phyloP scores from a whole-genome alignment of 2,113 vertebrate genomes.

The Lophura nycthemera region DNA sequence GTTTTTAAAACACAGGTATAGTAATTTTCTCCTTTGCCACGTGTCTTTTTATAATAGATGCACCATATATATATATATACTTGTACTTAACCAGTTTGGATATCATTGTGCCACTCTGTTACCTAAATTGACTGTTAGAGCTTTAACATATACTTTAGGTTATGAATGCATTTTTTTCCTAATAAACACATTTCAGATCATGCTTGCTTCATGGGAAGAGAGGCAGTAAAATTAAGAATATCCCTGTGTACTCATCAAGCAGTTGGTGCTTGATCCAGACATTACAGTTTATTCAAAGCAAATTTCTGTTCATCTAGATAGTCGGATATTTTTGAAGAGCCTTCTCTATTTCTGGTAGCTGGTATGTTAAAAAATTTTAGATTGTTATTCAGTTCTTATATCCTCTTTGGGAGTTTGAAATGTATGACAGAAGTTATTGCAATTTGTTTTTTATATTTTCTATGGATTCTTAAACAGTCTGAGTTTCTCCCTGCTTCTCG shows the following conservation, averaged over 20 bases:
- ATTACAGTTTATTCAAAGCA: background rate
- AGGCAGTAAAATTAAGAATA: background rate
- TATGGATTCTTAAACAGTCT: background rate
- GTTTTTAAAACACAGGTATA: background rate
- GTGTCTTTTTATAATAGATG: background rate
- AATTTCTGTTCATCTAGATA: background rate
- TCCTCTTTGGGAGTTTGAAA: background rate
- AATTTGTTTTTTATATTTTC: slow-evolving; percentile 22
- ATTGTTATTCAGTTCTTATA: background rate
- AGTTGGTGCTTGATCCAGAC: background rate
- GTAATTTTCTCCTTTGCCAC: background rate
- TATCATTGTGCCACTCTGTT: background rate
- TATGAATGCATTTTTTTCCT: background rate
- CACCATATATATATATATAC: background rate
- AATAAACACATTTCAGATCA: background rate
- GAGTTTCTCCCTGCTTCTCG: background rate
- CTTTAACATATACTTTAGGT: background rate
- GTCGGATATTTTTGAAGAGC: background rate
- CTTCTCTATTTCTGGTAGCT: background rate
- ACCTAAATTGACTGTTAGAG: background rate
- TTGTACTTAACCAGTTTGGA: background rate
- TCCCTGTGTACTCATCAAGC: fast-evolving
- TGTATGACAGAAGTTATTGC: slow-evolving; percentile 1
- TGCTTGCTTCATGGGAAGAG: background rate
- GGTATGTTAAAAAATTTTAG: background rate